Conservation (phyloP, 1,140 invertebrate genomes). For the Macrotrachela quadricornifera region DNA sequence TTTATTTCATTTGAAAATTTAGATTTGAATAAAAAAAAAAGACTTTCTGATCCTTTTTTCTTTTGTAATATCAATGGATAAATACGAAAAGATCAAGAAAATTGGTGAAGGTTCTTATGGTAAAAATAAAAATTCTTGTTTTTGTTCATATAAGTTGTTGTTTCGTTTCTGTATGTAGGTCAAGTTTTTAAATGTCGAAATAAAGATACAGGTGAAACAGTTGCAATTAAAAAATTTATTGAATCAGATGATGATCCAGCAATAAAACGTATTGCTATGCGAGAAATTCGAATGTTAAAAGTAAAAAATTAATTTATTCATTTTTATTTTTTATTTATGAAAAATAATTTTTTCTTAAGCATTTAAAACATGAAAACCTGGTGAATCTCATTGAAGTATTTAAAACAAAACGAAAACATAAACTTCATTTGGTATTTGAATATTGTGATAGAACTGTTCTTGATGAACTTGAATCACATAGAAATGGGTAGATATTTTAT, state of each 20-base stretch:
- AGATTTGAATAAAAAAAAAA: too few relatives aligned
- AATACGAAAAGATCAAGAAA: conserved; percentile 84
- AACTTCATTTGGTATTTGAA: conserved; percentile 92
- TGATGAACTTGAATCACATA: conserved; percentile 78
- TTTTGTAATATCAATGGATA: conserved; percentile 49
- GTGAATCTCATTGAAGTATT: conserved; percentile 95
- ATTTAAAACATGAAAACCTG: conserved; percentile 89
- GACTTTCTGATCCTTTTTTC: too few relatives aligned
- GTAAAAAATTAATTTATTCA: conserved; percentile 32
- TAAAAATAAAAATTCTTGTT: too few relatives aligned
- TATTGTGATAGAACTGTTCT: conserved; percentile 90
- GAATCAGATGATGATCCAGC: conserved; percentile 95
- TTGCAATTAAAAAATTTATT: conserved; percentile 95
- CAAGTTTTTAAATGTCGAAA: conserved; percentile 95
- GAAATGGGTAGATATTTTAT: conserved; percentile 36
- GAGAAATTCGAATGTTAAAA: conserved; percentile 91
- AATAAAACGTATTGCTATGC: conserved; percentile 85
- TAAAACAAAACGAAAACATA: conserved; percentile 53
- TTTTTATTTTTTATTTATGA: conserved; percentile 13
- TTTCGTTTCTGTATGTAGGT: conserved; percentile 24
- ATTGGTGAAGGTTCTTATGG: conserved; percentile 92
- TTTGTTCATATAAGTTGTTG: too few relatives aligned
- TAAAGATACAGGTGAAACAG: conserved; percentile 74
- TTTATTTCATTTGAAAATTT: too few relatives aligned
- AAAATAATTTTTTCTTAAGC: conserved; percentile 42